phyloP scores from a whole-genome alignment of 2,797 vertebrate genomes.

The Staurois parvus region DNA sequence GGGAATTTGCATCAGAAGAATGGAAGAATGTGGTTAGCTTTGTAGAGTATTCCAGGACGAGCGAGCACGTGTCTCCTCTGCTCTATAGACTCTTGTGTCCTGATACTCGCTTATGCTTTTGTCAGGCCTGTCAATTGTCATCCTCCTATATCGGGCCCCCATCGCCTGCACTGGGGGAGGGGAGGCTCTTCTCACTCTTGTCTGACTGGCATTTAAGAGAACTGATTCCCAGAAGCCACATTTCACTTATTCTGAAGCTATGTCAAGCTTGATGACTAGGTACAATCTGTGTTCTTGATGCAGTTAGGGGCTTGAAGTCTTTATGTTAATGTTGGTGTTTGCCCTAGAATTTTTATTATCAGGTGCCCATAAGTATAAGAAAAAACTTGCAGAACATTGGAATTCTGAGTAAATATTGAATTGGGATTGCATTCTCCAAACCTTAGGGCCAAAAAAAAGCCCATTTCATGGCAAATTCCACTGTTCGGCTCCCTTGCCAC shows the following conservation, averaged over 20 bases:
- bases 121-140: constrained; percentile 44
- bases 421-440: too few species aligned
- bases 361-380: too few species aligned
- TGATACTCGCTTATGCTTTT: constrained; percentile 58
- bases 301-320: too few species aligned
- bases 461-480: too few species aligned
- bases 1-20: constrained; percentile 67
- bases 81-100: constrained; percentile 47
- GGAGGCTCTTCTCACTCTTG: constrained; percentile 29
- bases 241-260: constrained; percentile 7
- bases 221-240: constrained; percentile 60
- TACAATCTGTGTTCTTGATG: too few species aligned
- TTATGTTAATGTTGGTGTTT: too few species aligned
- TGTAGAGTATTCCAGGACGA: constrained; percentile 54
- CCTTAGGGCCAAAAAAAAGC: too few species aligned
- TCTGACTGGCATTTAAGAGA: constrained; percentile 64
- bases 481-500: too few species aligned
- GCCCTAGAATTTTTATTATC: too few species aligned
- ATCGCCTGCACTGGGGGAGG: not conserved
- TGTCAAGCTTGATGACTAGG: not conserved
- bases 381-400: too few species aligned
- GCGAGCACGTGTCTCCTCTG: constrained; percentile 37
- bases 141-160: constrained; percentile 33
- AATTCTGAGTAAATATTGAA: too few species aligned
- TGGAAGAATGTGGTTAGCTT: constrained; percentile 61